These are phyloP conservation scores for Melieria omissa DNA, from an alignment of 2,888 invertebrate genomes.

Conservation along the genomic window DNA sequence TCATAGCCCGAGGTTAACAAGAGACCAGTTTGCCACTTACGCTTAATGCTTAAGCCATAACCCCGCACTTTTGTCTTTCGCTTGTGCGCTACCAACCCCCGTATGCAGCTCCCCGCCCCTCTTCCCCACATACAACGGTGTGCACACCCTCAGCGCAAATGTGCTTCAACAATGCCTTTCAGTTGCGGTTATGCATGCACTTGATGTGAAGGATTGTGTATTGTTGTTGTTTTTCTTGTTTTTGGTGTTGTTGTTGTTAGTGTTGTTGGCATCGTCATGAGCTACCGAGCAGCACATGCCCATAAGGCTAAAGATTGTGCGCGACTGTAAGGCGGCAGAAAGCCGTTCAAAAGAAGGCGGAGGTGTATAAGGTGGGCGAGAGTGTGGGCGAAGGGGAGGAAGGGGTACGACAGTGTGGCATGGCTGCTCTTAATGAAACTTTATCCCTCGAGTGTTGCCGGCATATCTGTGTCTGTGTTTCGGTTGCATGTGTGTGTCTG, in stretches of 20 bases:
- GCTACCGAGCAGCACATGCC: too few relatives aligned
- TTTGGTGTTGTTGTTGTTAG: neutral
- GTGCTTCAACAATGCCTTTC: slow-evolving; percentile 6
- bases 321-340: too few relatives aligned
- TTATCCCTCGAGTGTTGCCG: slow-evolving; percentile 57
- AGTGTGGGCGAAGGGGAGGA: neutral
- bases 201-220: neutral
- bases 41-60: too few relatives aligned
- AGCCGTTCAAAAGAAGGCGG: too few relatives aligned
- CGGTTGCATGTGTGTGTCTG: neutral
- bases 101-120: neutral
- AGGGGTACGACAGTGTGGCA: neutral
- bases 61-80: too few relatives aligned
- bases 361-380: too few relatives aligned
- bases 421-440: slow-evolving; percentile 57
- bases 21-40: too few relatives aligned
- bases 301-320: too few relatives aligned
- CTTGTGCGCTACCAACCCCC: too few relatives aligned
- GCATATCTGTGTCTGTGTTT: slow-evolving; percentile 8
- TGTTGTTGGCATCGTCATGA: too few relatives aligned
- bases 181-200: slow-evolving; percentile 24
- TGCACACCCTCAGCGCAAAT: neutral
- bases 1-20: too few relatives aligned
- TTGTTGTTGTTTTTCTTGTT: neutral
- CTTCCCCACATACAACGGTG: neutral